phyloP scores from a whole-genome alignment of 1,140 invertebrate species.

The Caenorhabditis latens region DNA sequence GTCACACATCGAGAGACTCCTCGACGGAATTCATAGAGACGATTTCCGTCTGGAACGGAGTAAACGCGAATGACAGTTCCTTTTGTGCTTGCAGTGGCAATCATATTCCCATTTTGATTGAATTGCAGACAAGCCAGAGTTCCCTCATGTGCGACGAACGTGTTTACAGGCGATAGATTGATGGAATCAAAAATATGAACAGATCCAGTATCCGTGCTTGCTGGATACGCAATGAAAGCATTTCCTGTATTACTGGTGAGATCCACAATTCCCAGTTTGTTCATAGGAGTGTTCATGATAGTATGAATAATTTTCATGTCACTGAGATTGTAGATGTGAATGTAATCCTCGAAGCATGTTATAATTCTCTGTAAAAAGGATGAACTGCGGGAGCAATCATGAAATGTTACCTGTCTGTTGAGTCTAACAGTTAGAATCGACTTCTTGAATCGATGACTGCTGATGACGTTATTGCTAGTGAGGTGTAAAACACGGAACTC shows the following conservation, averaged over 20 bases:
- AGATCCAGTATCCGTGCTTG: constrained; percentile 77
- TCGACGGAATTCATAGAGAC: constrained; percentile 93
- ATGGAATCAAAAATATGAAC: constrained; percentile 84
- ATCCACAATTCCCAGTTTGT: constrained; percentile 91
- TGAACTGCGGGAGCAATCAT: constrained; percentile 49
- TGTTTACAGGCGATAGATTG: constrained; percentile 82
- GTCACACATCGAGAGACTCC: constrained; percentile 87
- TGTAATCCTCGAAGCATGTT: constrained; percentile 95
- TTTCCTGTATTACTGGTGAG: constrained; percentile 88
- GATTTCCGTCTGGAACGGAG: constrained; percentile 87
- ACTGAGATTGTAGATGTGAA: constrained; percentile 98
- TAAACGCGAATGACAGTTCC: constrained; percentile 98
- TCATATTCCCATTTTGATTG: constrained; percentile 85
- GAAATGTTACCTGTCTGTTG: constrained; percentile 88
- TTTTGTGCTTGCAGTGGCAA: constrained; percentile 93
- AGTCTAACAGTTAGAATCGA: constrained; percentile 95
- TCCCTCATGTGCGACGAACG: constrained; percentile 89
- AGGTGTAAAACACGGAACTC: constrained; percentile 93
- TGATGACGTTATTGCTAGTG: constrained; percentile 97
- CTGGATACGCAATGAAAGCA: constrained; percentile 96
- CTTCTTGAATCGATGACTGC: constrained; percentile 97
- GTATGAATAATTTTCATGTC: constrained; percentile 97
- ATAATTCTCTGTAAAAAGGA: constrained; percentile 86
- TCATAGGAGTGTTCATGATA: constrained; percentile 95
- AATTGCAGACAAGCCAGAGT: constrained; percentile 94